Evolutionary conservation across 2,113 vertebrate genomes (phyloP).

Genomic region (Indicator maculatus): DNA sequence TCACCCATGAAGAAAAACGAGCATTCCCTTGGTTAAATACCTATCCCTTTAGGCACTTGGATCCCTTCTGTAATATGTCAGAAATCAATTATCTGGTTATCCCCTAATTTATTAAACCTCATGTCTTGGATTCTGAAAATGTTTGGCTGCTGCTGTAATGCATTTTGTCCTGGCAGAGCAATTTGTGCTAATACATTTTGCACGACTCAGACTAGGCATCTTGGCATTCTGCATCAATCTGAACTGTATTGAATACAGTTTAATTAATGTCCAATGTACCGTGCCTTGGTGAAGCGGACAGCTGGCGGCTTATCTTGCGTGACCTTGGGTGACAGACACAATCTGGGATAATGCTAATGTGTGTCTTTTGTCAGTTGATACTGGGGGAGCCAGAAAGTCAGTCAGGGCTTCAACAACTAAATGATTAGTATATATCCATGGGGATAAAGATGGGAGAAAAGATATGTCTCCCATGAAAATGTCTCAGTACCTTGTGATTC

Average conservation of each 20-base stretch:
- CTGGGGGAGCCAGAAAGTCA: conserved; percentile 18
- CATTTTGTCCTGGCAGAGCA: background rate
- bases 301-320: background rate
- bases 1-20: accelerated
- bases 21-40: background rate
- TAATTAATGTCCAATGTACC: conserved; percentile 25
- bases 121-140: background rate
- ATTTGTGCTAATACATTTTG: background rate
- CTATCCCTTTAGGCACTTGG: background rate
- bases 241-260: background rate
- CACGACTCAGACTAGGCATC: background rate
- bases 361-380: conserved; percentile 50
- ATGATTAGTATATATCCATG: conserved; percentile 2
- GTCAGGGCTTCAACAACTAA: background rate
- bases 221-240: conserved; percentile 3
- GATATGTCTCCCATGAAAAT: background rate
- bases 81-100: conserved; percentile 32
- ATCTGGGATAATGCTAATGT: background rate
- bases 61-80: background rate
- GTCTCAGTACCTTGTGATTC: background rate
- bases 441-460: conserved; percentile 32
- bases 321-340: conserved; percentile 57
- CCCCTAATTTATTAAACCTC: conserved; percentile 35
- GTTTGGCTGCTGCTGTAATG: conserved; percentile 32
- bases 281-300: conserved; percentile 26